These are phyloP conservation scores for Stomatorhinus walkeri DNA, from an alignment of 2,797 vertebrate genomes.

Conservation along the genomic window DNA sequence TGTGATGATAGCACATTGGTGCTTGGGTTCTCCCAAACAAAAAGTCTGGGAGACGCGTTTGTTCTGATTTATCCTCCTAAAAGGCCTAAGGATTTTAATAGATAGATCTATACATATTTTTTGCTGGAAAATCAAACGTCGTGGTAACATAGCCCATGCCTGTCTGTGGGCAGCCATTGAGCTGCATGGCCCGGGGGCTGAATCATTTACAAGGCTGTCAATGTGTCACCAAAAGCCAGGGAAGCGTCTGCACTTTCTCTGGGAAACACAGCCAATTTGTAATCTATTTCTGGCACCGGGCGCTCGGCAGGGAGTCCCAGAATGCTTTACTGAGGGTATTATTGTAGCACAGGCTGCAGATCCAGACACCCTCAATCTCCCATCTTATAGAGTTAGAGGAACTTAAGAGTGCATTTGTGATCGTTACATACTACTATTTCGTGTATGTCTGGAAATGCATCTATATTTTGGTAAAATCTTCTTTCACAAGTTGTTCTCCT, in stretches of 20 bases:
- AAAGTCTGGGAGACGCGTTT: not conserved
- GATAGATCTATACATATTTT: not conserved
- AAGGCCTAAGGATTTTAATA: not conserved
- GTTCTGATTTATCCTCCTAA: no score
- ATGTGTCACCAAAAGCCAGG: not conserved
- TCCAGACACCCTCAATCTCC: not conserved
- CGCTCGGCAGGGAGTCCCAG: not conserved
- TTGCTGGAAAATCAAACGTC: not conserved
- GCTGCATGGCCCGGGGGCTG: not conserved
- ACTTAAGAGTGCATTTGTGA: not conserved
- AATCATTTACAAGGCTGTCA: constrained; percentile 7
- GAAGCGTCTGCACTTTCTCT: not conserved
- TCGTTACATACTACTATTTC: not conserved
- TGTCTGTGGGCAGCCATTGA: not conserved
- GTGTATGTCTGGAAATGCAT: not conserved
- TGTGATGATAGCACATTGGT: not conserved
- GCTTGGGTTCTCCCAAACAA: not conserved
- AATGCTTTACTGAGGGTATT: not conserved
- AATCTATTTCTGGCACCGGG: not conserved
- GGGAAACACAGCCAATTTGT: not conserved
- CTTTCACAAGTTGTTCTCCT: not conserved
- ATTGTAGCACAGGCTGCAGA: not conserved
- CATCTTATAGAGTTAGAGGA: not conserved
- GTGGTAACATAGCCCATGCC: not conserved
- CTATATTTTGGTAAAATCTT: not conserved